Conservation (phyloP, 2,888 invertebrate species). For the Steinernema hermaphroditum region DNA sequence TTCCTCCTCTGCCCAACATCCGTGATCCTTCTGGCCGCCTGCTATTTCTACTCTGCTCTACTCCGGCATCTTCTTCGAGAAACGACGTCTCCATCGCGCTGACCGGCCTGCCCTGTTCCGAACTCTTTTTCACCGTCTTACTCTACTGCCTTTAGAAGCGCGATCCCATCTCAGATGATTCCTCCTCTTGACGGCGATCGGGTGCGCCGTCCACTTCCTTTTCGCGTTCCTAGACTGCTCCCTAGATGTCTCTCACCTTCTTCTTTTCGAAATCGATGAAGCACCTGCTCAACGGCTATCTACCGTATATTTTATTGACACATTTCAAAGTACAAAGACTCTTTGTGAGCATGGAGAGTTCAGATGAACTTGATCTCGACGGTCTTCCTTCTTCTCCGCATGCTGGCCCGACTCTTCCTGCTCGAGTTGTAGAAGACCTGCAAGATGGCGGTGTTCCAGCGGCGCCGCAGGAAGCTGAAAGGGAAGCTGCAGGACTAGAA, state of each 20-base stretch:
- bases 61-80: background rate
- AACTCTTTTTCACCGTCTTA: background rate
- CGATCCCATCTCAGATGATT: background rate
- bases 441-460: conserved; percentile 5
- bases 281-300: background rate
- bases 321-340: background rate
- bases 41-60: background rate
- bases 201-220: conserved; percentile 1
- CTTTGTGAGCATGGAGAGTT: background rate
- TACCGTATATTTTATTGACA: background rate
- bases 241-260: background rate
- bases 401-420: background rate
- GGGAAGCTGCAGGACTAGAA: background rate
- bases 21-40: background rate
- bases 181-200: conserved; percentile 3
- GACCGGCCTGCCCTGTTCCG: background rate
- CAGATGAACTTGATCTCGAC: background rate
- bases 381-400: background rate
- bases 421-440: conserved; percentile 7
- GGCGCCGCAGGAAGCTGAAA: conserved; percentile 7
- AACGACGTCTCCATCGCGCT: background rate
- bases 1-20: background rate
- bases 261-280: background rate
- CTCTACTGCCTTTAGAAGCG: background rate
- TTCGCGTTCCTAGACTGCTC: background rate